Conservation (phyloP, 92 coral and sea anemone species). For the Porites divaricata region DNA sequence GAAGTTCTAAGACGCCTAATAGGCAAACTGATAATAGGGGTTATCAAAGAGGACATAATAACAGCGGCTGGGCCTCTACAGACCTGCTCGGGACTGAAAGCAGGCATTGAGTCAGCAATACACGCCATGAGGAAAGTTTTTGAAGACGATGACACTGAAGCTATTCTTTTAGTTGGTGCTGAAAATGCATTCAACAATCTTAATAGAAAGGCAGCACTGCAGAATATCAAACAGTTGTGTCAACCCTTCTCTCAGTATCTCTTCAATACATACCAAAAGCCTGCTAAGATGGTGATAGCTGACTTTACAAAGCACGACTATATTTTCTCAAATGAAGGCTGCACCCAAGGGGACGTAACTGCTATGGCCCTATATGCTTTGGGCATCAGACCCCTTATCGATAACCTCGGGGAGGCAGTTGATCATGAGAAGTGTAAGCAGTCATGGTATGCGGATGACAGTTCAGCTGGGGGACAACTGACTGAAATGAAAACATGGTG, state of each 20-base stretch:
- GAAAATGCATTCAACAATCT: conserved; percentile 48
- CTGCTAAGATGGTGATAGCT: conserved; percentile 29
- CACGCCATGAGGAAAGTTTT: neutral
- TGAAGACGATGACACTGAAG: neutral
- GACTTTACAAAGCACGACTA: too few species aligned
- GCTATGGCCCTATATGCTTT: conserved; percentile 33
- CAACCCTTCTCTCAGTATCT: conserved; percentile 31
- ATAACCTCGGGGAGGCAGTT: conserved; percentile 8
- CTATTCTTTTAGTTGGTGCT: conserved; percentile 25
- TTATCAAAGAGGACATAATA: conserved; percentile 36
- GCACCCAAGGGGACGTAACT: conserved; percentile 4
- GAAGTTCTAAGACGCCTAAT: conserved; percentile 51
- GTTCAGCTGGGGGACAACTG: conserved; percentile 24
- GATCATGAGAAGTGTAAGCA: conserved; percentile 13
- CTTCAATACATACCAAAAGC: conserved; percentile 22
- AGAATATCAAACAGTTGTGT: conserved; percentile 33
- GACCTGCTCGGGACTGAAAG: conserved; percentile 7
- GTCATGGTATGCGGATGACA: conserved; percentile 36
- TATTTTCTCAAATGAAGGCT: conserved; percentile 10
- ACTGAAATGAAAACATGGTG: conserved; percentile 43
- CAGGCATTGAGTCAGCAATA: conserved; percentile 12
- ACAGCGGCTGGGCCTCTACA: conserved; percentile 33
- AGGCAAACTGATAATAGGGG: conserved; percentile 32
- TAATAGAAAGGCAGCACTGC: conserved; percentile 42
- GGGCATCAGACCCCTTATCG: conserved; percentile 46